Evolutionary conservation across 2,797 vertebrate species (phyloP).

Genomic region (Labeo calbasu): DNA sequence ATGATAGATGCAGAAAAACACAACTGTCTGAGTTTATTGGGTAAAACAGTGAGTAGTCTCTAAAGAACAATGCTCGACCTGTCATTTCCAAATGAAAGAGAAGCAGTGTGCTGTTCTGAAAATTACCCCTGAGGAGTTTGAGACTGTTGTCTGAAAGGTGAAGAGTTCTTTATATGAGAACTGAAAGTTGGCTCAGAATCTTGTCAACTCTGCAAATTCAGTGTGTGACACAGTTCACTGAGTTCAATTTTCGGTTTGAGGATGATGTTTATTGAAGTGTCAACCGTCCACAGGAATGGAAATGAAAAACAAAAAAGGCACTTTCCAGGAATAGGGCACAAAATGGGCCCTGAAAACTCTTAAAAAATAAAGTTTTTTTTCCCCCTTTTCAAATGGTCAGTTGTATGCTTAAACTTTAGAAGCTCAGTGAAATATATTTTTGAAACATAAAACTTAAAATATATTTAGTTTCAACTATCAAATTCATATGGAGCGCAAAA

Average conservation of each 20-base stretch:
- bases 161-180: slow-evolving; percentile 34
- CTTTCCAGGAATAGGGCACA: slow-evolving; percentile 1
- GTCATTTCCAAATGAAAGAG: slow-evolving; percentile 21
- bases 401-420: background rate
- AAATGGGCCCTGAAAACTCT: background rate
- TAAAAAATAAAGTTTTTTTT: background rate
- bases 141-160: slow-evolving; percentile 17
- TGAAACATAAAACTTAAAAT: background rate
- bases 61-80: background rate
- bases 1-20: slow-evolving; percentile 9
- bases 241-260: slow-evolving; percentile 45
- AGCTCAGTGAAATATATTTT: background rate
- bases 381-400: background rate
- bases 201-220: slow-evolving; percentile 41
- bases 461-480: too few species aligned
- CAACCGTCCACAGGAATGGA: slow-evolving; percentile 44
- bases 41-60: slow-evolving; percentile 6
- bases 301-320: slow-evolving; percentile 43
- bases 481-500: too few species aligned
- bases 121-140: slow-evolving; percentile 5
- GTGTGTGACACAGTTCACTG: slow-evolving; percentile 39
- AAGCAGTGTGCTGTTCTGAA: slow-evolving; percentile 5
- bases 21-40: background rate
- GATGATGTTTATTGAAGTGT: slow-evolving; percentile 54
- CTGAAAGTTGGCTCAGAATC: slow-evolving; percentile 39